phyloP scores from a whole-genome alignment of 2,888 invertebrate species.

The Ischnus inquisitorius region DNA sequence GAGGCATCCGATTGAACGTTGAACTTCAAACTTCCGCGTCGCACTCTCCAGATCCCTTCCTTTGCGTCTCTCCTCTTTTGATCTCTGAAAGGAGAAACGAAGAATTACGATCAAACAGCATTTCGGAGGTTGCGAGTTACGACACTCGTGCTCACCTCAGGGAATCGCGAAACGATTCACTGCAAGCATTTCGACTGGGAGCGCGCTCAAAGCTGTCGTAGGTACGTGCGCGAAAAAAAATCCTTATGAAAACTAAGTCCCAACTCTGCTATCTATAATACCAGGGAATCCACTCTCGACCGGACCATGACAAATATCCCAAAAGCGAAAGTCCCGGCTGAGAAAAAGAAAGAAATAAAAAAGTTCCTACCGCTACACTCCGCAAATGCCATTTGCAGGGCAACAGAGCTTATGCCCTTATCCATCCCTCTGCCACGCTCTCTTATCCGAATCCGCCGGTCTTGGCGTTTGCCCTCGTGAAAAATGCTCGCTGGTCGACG shows the following conservation, averaged over 20 bases:
- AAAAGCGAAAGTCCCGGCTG: conserved; percentile 19
- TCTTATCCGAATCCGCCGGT: conserved; percentile 26
- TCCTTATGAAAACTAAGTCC: background rate
- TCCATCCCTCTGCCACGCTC: conserved; percentile 35
- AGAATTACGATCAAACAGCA: conserved; percentile 4
- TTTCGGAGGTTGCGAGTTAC: conserved; percentile 13
- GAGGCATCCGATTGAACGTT: background rate
- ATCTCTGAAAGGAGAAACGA: background rate
- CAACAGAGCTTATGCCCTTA: conserved; percentile 46
- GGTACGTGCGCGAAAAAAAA: background rate
- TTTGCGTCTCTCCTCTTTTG: background rate
- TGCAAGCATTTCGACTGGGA: background rate
- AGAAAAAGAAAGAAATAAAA: conserved; percentile 34
- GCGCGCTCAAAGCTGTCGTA: background rate
- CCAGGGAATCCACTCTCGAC: background rate
- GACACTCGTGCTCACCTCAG: background rate
- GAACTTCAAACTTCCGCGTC: background rate
- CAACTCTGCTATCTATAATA: background rate
- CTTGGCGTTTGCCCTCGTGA: conserved; percentile 43
- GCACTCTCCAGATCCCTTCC: background rate
- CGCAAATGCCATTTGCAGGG: conserved; percentile 55
- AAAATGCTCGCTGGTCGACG: conserved; percentile 51
- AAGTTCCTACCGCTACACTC: conserved; percentile 54
- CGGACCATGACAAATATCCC: conserved; percentile 58
- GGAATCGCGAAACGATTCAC: conserved; percentile 2